Evolutionary conservation across 2,797 vertebrate genomes (phyloP).

Genomic region (Hypotaenidia okinawae): DNA sequence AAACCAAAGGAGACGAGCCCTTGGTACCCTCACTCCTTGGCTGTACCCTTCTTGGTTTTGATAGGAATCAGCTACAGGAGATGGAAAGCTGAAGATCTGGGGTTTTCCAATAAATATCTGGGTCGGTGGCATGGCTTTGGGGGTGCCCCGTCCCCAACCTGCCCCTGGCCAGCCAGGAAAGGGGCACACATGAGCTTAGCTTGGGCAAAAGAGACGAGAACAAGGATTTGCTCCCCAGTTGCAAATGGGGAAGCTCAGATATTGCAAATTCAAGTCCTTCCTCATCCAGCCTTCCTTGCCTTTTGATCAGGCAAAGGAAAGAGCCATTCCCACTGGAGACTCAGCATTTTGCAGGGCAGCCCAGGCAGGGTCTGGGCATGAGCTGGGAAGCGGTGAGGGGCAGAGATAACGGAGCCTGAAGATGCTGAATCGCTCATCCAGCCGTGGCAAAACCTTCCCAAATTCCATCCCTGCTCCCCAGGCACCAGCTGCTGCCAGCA

Average conservation of each 20-base stretch:
- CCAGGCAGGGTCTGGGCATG: neutral
- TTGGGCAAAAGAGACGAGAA: neutral
- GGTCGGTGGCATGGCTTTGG: neutral
- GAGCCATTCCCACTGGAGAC: neutral
- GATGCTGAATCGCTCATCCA: neutral
- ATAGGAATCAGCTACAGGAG: neutral
- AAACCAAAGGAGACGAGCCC: neutral
- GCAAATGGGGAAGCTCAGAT: neutral
- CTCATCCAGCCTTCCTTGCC: neutral
- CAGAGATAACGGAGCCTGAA: neutral
- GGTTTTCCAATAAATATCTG: neutral
- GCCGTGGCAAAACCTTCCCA: neutral
- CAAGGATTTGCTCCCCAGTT: neutral
- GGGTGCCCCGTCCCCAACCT: neutral
- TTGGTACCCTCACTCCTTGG: neutral
- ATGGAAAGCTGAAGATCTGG: neutral
- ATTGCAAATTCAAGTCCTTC: neutral
- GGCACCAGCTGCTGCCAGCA: neutral
- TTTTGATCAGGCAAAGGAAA: neutral
- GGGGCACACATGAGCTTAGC: neutral
- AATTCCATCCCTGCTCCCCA: neutral
- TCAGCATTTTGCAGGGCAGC: neutral
- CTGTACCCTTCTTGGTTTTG: neutral
- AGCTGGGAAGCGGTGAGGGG: rapidly evolving
- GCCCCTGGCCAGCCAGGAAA: neutral